phyloP scores from a whole-genome alignment of 1,140 invertebrate genomes.

The Gonatopus flavifemur region DNA sequence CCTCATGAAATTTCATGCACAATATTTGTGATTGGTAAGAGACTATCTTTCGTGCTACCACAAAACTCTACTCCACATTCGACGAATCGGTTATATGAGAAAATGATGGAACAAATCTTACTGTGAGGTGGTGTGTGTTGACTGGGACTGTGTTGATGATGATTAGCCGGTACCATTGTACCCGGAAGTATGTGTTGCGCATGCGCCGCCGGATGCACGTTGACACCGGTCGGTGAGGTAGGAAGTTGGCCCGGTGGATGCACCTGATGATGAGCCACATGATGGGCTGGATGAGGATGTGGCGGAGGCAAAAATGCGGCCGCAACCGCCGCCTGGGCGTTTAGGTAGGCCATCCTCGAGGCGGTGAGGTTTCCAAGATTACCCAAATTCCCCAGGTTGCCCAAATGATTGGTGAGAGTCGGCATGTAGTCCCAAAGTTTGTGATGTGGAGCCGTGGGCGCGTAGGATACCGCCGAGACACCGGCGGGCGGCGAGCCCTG shows the following conservation, averaged over 20 bases:
- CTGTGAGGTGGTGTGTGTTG: conserved; percentile 53
- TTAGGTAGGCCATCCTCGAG: conserved; percentile 81
- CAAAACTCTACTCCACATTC: no score
- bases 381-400: conserved; percentile 46
- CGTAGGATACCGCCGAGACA: conserved; percentile 54
- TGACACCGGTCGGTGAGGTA: conserved; percentile 46
- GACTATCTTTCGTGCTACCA: no score
- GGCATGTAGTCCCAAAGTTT: conserved; percentile 59
- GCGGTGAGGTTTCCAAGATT: conserved; percentile 62
- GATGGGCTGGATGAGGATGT: conserved; percentile 56
- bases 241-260: conserved; percentile 52
- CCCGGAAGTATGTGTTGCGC: conserved; percentile 54
- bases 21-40: no score
- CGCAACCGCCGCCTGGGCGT: conserved; percentile 84
- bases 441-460: conserved; percentile 56
- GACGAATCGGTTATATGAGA: not conserved
- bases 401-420: conserved; percentile 51
- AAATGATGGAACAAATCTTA: conserved; percentile 36
- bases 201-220: conserved; percentile 52
- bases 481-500: conserved; percentile 59
- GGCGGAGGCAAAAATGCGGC: conserved; percentile 79
- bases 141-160: conserved; percentile 53
- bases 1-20: no score
- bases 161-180: conserved; percentile 45
- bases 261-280: conserved; percentile 55